Base-by-base conservation (phyloP, 1,140 invertebrate genomes). In the Samia ricini region DNA sequence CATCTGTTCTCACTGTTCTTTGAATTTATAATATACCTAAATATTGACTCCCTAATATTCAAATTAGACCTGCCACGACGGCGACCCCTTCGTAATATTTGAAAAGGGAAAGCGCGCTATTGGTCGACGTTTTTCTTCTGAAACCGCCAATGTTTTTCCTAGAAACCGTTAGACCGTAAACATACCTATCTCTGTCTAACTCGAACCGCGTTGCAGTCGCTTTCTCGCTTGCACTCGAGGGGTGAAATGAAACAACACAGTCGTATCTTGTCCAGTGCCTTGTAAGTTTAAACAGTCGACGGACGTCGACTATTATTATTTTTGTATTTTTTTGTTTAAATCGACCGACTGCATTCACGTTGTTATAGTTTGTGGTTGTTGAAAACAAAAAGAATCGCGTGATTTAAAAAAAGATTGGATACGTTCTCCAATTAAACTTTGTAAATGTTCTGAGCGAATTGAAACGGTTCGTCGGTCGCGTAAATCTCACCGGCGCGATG, bases 261-360 rank as follows among this genome's bases (percentile, higher is more conserved):
- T 52, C 64, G 62, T 64, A 63, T 68, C 59, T 71, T 73, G 71
- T 80, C n/a, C 85, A 88, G 85, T 88, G 76, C 77, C 77, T 84
- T 84, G 73, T 60, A 71, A 72, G 82, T 81, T 76, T 69, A 84
- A 78, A 75, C 70, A 74, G 74, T 72, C 76, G 72, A 66, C 83
- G 79, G 83, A 85, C 85, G 85, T 72, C 64, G 62, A 61, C n/a
- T n/a, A 72, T 74, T 65, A 59, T 71, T 69, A 61, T 55, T 60
- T 71, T 69, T n/a, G n/a, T n/a, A n/a, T 77, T 64, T 64, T 63
- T 61, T 55, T 51, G 63, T 61, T 15, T 42, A 59, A 51, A 42
- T 52, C 21, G 26, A 29, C 12, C 10, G 4, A 42, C 4, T 42
- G 33, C 33, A 42, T 42, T 42, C 33, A 15, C 12, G 36, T 55